Evolutionary conservation across 2,797 vertebrate species (phyloP).

Genomic region (Pelobates cultripes): DNA sequence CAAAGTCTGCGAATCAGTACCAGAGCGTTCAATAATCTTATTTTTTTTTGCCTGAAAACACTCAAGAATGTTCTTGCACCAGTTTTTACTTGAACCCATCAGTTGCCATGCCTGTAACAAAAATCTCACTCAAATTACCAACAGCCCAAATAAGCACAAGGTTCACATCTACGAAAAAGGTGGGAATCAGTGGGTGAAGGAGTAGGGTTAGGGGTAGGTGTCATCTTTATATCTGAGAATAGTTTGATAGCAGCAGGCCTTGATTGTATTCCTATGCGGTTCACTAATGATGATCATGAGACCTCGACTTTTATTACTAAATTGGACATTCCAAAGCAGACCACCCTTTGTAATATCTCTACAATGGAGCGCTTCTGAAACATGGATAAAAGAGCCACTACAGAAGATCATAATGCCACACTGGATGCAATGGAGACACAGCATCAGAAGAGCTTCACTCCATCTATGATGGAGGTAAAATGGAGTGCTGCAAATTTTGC

Average conservation of each 20-base stretch:
- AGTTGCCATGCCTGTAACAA: slow-evolving; percentile 98
- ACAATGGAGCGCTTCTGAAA: slow-evolving; percentile 99
- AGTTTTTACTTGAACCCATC: slow-evolving; percentile 97
- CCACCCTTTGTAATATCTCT: slow-evolving; percentile 95
- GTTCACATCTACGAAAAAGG: slow-evolving; percentile 99
- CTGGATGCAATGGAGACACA: slow-evolving; percentile 80
- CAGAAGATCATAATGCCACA: slow-evolving; percentile 92
- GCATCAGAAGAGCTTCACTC: slow-evolving; percentile 98
- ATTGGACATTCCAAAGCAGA: slow-evolving; percentile 97
- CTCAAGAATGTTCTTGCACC: slow-evolving; percentile 91
- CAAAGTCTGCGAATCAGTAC: too few species aligned
- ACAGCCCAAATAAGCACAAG: slow-evolving; percentile 98
- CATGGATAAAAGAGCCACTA: slow-evolving; percentile 98
- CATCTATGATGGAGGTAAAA: slow-evolving; percentile 98
- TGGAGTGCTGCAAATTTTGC: slow-evolving; percentile 90
- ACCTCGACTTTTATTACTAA: slow-evolving; percentile 90
- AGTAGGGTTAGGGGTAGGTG: slow-evolving; percentile 96
- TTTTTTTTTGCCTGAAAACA: neutral
- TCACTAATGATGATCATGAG: slow-evolving; percentile 92
- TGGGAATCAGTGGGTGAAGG: slow-evolving; percentile 96
- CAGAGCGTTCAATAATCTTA: too few species aligned
- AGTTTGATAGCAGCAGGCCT: slow-evolving; percentile 96
- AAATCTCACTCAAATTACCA: slow-evolving; percentile 95
- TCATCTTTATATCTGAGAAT: slow-evolving; percentile 93
- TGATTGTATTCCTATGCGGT: slow-evolving; percentile 98